Base-by-base conservation (phyloP, 2,113 vertebrate species). In the Dolichotis patagonum region DNA sequence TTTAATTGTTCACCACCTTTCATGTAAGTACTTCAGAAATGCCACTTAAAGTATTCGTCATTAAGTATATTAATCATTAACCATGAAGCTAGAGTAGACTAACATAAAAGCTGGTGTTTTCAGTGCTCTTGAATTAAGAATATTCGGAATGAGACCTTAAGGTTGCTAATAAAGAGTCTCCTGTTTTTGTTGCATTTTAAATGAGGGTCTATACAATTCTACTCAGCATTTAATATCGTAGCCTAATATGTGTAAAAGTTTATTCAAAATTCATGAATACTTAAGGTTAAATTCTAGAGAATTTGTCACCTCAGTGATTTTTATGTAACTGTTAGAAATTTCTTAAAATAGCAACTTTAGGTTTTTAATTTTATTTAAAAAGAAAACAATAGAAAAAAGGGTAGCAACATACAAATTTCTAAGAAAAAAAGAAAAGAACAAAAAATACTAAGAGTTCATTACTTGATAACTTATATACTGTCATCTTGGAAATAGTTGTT, bases 1-100 rank as follows among this genome's bases (percentile, higher is more conserved):
- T 96, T 98, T 98, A 98, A 98, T 98, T 98, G 98, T 98, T 95
- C 56, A 97, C 90, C 91, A 98, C 91, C 98, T 98, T 97, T 92
- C 26, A 96, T 75, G 73, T 43, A 98, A 98, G 94, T 96, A 96
- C 93, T 98, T 97, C 95, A 95, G 90, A 98, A 98, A 16, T 98
- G 95, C 86, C 95, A 98, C 97, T 98, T 98, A 94, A 98, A 98
- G 94, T 92, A 97, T 95, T 97, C 56, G 85, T 98, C 97, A 94
- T 95, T 93, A 98, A 97, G 91, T 93, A 28, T 35, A 93, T 97
- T 98, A 98, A 98, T 97, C 88, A 97, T 97, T 97, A 98, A 5
- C 52, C 90, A 83, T 65, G 82, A 60, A 71, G 94, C 32, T 81
- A 54, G 87, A 91, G 87, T 41, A 95, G 60, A 97, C 97, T 95